Evolutionary conservation across 2,888 invertebrate species (phyloP).

Genomic region (Meiosimyza decipiens): DNA sequence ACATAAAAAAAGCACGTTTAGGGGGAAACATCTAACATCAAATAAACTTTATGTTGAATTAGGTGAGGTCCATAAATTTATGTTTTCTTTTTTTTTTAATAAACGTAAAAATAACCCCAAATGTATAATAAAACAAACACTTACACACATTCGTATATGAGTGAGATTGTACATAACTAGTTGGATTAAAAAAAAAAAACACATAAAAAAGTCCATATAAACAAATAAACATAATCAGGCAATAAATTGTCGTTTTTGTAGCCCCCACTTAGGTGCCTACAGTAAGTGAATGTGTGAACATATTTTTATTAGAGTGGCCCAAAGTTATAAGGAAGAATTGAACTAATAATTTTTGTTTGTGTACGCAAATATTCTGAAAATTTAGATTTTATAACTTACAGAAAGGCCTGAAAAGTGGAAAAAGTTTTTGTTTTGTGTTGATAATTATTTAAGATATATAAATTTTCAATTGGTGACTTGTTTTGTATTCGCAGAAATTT

Average conservation of each 20-base stretch:
- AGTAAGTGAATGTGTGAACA: too few relatives aligned
- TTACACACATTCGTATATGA: not conserved
- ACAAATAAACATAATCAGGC: constrained; percentile 27
- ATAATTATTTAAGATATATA: too few relatives aligned
- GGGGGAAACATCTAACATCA: not conserved
- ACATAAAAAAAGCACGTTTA: not conserved
- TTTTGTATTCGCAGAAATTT: too few relatives aligned
- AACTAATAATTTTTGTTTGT: too few relatives aligned
- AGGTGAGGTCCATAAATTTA: constrained; percentile 10
- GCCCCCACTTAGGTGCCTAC: too few relatives aligned
- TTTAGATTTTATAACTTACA: too few relatives aligned
- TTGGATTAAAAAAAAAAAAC: constrained; percentile 5
- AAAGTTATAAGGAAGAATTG: too few relatives aligned
- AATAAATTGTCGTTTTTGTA: constrained; percentile 21
- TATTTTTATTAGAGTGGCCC: too few relatives aligned
- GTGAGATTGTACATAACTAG: not conserved
- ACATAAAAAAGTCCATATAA: constrained; percentile 11
- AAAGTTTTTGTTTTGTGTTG: too few relatives aligned
- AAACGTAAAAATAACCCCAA: not conserved
- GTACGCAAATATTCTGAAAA: too few relatives aligned
- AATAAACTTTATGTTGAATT: not conserved
- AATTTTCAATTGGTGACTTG: too few relatives aligned
- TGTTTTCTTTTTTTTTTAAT: not conserved
- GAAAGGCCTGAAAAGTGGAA: too few relatives aligned
- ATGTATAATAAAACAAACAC: not conserved